Conservation (phyloP, 2,797 vertebrate genomes). For the Echeneis naucrates region DNA sequence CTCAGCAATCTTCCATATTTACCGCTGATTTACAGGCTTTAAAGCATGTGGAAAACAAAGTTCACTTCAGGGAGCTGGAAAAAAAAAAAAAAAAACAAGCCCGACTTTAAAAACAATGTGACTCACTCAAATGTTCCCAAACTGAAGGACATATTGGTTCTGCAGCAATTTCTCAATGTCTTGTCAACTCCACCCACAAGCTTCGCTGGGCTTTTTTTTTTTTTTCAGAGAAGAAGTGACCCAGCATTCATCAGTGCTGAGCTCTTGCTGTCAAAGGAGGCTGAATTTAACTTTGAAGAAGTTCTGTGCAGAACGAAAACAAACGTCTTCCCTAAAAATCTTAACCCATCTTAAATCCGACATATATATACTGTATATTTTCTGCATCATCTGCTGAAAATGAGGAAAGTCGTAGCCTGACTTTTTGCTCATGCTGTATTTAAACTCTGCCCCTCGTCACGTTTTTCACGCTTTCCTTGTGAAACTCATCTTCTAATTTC, state of each 20-base stretch:
- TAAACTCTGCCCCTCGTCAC: not conserved
- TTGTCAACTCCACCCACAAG: conserved; percentile 48
- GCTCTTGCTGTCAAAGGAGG: conserved; percentile 5
- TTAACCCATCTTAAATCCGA: no score
- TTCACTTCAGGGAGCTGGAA: not conserved
- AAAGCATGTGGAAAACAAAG: not conserved
- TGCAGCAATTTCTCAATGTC: conserved; percentile 35
- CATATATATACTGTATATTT: conserved; percentile 24
- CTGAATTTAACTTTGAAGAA: not conserved
- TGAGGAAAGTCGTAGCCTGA: conserved; percentile 13
- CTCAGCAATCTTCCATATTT: not conserved
- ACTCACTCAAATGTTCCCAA: conserved; percentile 7
- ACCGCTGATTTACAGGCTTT: not conserved
- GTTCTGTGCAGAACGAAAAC: not conserved
- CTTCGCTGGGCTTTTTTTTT: no score
- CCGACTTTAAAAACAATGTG: not conserved
- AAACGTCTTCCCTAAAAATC: not conserved
- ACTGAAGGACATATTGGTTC: conserved; percentile 30
- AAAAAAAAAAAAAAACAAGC: no score
- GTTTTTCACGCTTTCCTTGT: conserved; percentile 18
- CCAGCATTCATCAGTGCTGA: conserved; percentile 23
- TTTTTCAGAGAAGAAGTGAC: conserved; percentile 37
- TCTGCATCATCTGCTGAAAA: conserved; percentile 23
- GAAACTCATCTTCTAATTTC: conserved; percentile 39
- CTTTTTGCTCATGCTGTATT: not conserved